A percentile compares a stretch with the other conserved stretches of the same genome.
Evolutionary conservation across 1,140 invertebrate genomes (phyloP).

Genomic region (Chironomus tepperi): DNA sequence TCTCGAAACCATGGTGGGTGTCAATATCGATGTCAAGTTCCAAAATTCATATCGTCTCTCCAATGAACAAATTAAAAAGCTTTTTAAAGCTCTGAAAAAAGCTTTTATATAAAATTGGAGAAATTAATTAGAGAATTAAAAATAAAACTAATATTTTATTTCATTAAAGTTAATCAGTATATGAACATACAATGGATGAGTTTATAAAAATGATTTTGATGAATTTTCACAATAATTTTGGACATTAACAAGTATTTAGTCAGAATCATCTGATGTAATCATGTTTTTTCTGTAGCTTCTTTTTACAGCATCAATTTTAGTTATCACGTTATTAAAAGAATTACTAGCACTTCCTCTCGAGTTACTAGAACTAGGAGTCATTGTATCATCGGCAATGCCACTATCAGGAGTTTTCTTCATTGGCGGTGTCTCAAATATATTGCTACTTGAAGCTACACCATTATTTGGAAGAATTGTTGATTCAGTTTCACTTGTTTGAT

Average conservation of each 20-base stretch:
- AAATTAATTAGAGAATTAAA: no score
- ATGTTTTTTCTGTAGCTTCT: conserved; percentile 10
- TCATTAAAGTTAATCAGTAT: no score
- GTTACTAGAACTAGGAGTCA: neutral
- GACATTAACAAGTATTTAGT: neutral
- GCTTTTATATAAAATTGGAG: no score
- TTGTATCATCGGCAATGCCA: neutral
- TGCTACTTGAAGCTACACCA: neutral
- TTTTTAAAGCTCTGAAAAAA: no score
- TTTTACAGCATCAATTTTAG: neutral
- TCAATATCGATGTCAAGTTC: no score
- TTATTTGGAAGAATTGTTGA: neutral
- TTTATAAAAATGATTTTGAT: no score
- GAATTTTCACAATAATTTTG: no score
- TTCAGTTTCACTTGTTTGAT: neutral
- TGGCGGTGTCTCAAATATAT: neutral
- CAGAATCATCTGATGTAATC: conserved; percentile 1
- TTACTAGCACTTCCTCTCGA: neutral
- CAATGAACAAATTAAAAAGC: no score
- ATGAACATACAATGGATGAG: no score
- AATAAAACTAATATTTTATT: no score
- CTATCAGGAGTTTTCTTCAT: conserved; percentile 9
- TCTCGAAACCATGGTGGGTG: no score
- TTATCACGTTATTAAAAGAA: neutral
- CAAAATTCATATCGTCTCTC: no score